A percentile compares a stretch with the other conserved stretches of the same genome.
Conservation (phyloP, 92 coral and sea anemone genomes). For the Palythoa grandis region DNA sequence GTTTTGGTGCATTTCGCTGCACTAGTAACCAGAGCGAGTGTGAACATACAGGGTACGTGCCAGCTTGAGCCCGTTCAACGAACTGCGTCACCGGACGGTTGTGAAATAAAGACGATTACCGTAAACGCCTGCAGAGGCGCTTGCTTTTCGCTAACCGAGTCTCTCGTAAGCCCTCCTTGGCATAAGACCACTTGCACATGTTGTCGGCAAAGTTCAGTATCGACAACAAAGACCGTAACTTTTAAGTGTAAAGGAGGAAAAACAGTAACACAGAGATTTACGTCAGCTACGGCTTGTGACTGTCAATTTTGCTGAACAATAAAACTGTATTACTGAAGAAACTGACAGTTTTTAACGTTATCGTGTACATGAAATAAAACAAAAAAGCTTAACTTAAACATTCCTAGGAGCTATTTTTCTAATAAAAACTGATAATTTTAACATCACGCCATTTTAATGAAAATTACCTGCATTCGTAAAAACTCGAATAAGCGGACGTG, state of each 20-base stretch:
- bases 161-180: slow-evolving; percentile 66
- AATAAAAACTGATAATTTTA: no score
- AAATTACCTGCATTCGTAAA: no score
- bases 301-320: slow-evolving; percentile 38
- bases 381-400: no score
- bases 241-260: slow-evolving; percentile 29
- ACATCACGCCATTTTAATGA: no score
- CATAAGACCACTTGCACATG: slow-evolving; percentile 63
- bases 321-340: neutral
- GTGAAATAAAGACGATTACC: slow-evolving; percentile 43
- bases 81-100: slow-evolving; percentile 51
- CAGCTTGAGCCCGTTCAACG: slow-evolving; percentile 40
- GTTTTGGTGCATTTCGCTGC: neutral
- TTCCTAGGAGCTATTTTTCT: no score
- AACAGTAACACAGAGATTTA: neutral
- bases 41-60: slow-evolving; percentile 40
- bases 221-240: slow-evolving; percentile 13
- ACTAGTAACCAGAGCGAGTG: neutral
- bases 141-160: slow-evolving; percentile 60
- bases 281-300: slow-evolving; percentile 43
- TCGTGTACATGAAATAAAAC: neutral
- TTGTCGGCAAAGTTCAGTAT: slow-evolving; percentile 52
- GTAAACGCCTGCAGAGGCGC: slow-evolving; percentile 68
- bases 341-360: neutral
- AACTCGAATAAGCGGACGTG: no score